Evolutionary conservation across 2,113 vertebrate genomes (phyloP).

Genomic region (Salminus brasiliensis): DNA sequence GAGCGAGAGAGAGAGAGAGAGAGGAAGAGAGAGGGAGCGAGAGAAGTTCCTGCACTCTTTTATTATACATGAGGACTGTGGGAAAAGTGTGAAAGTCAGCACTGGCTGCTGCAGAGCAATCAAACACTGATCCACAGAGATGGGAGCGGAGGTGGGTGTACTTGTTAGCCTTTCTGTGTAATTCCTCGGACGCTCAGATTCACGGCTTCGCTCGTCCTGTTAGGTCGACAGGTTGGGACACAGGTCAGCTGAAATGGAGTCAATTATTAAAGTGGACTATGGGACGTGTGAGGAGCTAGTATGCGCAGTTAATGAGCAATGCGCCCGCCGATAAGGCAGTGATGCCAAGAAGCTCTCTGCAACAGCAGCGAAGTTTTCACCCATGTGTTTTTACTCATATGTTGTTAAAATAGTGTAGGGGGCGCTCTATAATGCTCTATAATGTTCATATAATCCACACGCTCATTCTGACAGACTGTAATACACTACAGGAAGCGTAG

Average conservation of each 20-base stretch:
- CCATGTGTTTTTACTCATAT: too few species aligned
- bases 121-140: conserved; percentile 16
- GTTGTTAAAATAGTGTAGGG: too few species aligned
- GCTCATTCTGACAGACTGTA: too few species aligned
- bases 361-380: too few species aligned
- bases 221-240: neutral
- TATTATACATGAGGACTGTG: conserved; percentile 49
- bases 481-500: too few species aligned
- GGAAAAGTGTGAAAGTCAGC: conserved; percentile 24
- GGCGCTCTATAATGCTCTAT: too few species aligned
- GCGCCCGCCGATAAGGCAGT: too few species aligned
- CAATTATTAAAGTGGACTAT: conserved; percentile 29
- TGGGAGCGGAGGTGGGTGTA: conserved; percentile 5
- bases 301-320: too few species aligned
- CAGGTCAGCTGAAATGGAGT: conserved; percentile 3
- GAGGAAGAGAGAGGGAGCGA: neutral
- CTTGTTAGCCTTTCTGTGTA: conserved; percentile 13
- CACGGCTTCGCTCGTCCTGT: neutral
- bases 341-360: too few species aligned
- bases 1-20: neutral
- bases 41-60: conserved; percentile 28
- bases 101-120: conserved; percentile 42
- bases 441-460: too few species aligned
- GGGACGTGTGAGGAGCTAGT: neutral
- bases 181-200: neutral